A percentile compares a stretch with the other conserved stretches of the same genome.
Conservation (phyloP, 2,113 vertebrate species). For the Crotalus tigris region DNA sequence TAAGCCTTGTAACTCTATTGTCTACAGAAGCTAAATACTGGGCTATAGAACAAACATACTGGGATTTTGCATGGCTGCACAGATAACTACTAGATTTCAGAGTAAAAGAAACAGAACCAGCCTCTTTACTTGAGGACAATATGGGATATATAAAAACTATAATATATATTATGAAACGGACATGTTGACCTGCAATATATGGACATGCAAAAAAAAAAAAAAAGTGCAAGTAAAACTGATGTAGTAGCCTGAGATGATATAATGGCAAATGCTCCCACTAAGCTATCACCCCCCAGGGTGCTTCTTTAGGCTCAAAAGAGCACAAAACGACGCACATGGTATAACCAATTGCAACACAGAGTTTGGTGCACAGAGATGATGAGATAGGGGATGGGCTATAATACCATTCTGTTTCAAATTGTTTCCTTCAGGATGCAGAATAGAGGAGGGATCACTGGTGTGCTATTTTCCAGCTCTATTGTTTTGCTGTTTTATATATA, state of each 20-base stretch:
- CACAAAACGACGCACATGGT: not conserved
- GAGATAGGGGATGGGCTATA: not conserved
- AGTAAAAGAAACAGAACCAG: not conserved
- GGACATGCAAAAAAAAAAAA: not conserved
- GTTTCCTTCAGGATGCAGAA: not conserved
- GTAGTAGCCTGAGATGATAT: not conserved
- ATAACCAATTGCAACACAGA: not conserved
- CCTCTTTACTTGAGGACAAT: not conserved
- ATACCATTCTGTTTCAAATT: not conserved
- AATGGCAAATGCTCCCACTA: not conserved
- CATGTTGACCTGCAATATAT: not conserved
- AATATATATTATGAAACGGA: not conserved
- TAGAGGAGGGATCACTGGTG: not conserved
- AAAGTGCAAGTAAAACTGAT: not conserved
- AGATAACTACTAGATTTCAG: not conserved
- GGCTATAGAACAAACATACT: not conserved
- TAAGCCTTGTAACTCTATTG: not conserved
- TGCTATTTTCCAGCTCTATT: not conserved
- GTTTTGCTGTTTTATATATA: not conserved
- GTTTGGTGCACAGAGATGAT: not conserved
- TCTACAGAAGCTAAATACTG: not conserved
- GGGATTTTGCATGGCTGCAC: not conserved
- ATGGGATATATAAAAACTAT: not conserved
- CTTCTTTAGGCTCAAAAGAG: not conserved
- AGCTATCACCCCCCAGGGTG: not conserved